Conservation (phyloP, 2,888 invertebrate species). For the Ptilodon capucinus region DNA sequence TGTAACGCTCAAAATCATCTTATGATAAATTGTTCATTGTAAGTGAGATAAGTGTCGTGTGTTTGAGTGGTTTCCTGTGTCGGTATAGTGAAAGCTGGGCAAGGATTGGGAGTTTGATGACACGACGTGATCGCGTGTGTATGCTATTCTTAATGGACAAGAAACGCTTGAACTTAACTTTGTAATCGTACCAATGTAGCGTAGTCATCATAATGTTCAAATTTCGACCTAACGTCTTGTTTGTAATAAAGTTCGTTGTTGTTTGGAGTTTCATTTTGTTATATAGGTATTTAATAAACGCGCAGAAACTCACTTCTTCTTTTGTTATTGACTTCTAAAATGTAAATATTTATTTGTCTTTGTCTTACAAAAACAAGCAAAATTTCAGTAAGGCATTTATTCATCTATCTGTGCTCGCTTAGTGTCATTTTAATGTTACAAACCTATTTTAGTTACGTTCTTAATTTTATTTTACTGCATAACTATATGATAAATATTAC, state of each 20-base stretch:
- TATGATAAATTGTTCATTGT: constrained; percentile 81
- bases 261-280: no score
- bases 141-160: constrained; percentile 10
- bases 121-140: constrained; percentile 30
- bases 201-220: neutral
- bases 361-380: no score
- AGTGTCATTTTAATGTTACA: no score
- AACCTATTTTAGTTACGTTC: neutral
- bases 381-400: no score
- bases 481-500: neutral
- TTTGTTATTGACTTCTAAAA: no score
- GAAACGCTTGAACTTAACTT: constrained; percentile 10
- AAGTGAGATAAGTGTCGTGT: constrained; percentile 71
- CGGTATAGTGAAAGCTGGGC: constrained; percentile 69
- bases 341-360: no score
- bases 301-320: no score
- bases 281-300: no score
- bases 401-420: no score
- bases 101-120: constrained; percentile 61
- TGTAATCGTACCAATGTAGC: neutral
- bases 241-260: no score
- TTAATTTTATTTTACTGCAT: neutral
- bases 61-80: constrained; percentile 77
- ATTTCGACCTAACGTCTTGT: no score
- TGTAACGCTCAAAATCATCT: constrained; percentile 77